Conservation (phyloP, 2,113 vertebrate species). For the Eurystomus gularis region DNA sequence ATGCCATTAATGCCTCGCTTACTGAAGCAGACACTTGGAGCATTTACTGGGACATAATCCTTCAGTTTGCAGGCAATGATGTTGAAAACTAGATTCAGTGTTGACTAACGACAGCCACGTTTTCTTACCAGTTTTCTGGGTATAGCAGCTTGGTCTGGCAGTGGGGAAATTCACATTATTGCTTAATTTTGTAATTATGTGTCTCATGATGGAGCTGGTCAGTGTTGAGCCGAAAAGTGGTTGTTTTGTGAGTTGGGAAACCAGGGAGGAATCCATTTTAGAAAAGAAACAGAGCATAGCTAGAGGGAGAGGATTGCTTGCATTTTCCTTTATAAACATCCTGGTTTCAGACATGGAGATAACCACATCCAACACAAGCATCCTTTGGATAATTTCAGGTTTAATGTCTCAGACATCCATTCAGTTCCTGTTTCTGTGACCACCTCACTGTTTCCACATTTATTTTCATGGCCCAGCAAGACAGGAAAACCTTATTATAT, state of each 20-base stretch:
- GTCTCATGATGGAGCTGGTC: not conserved
- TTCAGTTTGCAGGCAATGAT: not conserved
- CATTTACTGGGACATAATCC: not conserved
- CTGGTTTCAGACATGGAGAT: not conserved
- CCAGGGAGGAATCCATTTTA: not conserved
- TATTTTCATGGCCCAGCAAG: not conserved
- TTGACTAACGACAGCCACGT: rapidly evolving
- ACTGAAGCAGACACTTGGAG: not conserved
- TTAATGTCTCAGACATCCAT: not conserved
- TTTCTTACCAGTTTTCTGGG: not conserved
- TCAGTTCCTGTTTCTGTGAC: not conserved
- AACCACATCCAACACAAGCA: not conserved
- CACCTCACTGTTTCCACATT: not conserved
- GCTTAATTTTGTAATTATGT: not conserved
- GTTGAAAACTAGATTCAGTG: not conserved
- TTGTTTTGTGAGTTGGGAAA: not conserved
- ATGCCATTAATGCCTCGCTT: not conserved
- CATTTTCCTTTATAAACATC: not conserved
- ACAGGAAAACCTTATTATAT: not conserved
- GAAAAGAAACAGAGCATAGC: not conserved
- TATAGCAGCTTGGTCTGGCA: not conserved
- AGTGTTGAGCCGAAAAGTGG: not conserved
- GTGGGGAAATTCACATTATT: not conserved
- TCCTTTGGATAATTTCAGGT: not conserved
- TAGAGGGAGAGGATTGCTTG: not conserved